These are phyloP conservation scores for Papilio dardanus DNA, from an alignment of 1,140 invertebrate species.

Conservation along the genomic window DNA sequence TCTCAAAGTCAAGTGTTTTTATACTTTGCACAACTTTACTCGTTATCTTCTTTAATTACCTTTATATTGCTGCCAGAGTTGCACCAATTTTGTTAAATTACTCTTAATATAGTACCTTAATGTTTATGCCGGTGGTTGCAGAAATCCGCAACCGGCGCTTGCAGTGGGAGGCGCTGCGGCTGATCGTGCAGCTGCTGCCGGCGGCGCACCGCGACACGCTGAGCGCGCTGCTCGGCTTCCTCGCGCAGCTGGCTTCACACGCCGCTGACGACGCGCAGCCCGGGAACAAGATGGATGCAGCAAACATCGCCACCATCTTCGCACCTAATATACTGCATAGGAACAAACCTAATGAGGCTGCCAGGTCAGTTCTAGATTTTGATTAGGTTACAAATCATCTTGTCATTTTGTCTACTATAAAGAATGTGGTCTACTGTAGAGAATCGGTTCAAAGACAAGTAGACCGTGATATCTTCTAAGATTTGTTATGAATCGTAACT, in stretches of 20 bases:
- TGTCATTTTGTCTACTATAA: no score
- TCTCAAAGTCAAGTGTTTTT: no score
- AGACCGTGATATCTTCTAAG: no score
- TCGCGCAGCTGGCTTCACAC: conserved; percentile 90
- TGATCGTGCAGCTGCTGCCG: conserved; percentile 93
- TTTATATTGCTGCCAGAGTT: no score
- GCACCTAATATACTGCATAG: conserved; percentile 96
- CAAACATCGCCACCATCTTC: conserved; percentile 95
- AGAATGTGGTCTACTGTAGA: no score
- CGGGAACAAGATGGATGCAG: conserved; percentile 97
- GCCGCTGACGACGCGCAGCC: conserved; percentile 86
- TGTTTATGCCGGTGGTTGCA: conserved; percentile 71
- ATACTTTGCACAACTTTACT: no score
- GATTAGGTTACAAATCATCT: no score
- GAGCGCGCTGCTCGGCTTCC: conserved; percentile 90
- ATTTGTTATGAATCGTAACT: no score
- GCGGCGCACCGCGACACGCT: conserved; percentile 94
- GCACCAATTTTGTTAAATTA: no score
- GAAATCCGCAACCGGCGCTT: conserved; percentile 91
- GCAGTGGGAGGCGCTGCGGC: conserved; percentile 91
- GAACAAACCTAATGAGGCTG: conserved; percentile 85
- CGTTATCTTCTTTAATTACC: no score
- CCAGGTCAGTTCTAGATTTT: conserved; percentile 78
- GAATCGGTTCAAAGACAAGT: no score
- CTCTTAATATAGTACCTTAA: no score